These are phyloP conservation scores for Bathynomus jamesi DNA, from an alignment of 1,140 invertebrate genomes.

Conservation along the genomic window DNA sequence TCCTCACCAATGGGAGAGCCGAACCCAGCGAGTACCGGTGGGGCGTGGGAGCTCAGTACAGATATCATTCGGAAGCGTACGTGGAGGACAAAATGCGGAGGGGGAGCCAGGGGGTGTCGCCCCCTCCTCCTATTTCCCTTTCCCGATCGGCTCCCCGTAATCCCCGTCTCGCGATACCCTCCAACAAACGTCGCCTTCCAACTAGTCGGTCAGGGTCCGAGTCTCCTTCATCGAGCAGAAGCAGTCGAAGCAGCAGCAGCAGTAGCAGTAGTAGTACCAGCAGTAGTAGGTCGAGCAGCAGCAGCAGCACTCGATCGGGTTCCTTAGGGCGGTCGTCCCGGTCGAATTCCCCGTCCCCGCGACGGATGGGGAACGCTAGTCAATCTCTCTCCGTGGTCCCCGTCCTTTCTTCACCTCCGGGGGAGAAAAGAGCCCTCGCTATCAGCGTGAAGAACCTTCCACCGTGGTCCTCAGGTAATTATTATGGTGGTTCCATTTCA, in stretches of 20 bases:
- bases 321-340: not conserved
- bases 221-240: not conserved
- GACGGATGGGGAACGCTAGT: not conserved
- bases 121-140: not conserved
- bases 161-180: not conserved
- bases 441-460: slow-evolving; percentile 89
- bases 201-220: not conserved
- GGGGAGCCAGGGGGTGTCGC: not conserved
- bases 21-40: not conserved
- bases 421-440: slow-evolving; percentile 68
- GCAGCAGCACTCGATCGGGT: not conserved
- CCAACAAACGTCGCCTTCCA: not conserved
- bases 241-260: not conserved
- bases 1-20: not conserved
- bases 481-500: no score
- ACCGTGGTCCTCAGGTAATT: slow-evolving; percentile 62
- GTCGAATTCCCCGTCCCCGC: not conserved
- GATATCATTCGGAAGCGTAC: not conserved
- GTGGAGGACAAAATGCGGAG: not conserved
- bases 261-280: not conserved
- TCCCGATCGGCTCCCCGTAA: not conserved
- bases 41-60: not conserved
- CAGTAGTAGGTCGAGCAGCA: not conserved
- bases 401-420: slow-evolving; percentile 44
- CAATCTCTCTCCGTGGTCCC: not conserved